These are phyloP conservation scores for Scaptomyza flava DNA, from an alignment of 2,888 invertebrate species.

Conservation along the genomic window DNA sequence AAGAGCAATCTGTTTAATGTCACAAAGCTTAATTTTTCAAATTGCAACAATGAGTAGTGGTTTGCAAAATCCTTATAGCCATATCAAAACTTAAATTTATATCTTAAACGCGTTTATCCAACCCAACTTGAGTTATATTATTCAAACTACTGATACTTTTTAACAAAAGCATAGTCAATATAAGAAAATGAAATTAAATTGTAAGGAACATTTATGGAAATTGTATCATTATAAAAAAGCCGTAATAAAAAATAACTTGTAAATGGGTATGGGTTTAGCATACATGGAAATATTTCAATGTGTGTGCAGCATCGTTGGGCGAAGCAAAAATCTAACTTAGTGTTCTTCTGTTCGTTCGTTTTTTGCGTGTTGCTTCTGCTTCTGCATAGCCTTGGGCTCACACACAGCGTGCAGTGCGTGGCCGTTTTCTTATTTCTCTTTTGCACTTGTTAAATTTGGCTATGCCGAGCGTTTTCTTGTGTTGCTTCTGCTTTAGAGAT, in stretches of 20 bases:
- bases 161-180: conserved; percentile 69
- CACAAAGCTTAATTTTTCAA: conserved; percentile 18
- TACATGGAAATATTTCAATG: too few relatives aligned
- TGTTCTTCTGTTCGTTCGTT: too few relatives aligned
- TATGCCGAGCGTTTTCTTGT: too few relatives aligned
- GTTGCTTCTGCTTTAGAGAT: too few relatives aligned
- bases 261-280: conserved; percentile 48
- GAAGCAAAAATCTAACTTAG: background rate
- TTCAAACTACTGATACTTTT: conserved; percentile 52
- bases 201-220: conserved; percentile 72
- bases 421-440: too few relatives aligned
- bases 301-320: too few relatives aligned
- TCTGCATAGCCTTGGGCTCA: too few relatives aligned
- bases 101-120: conserved; percentile 47
- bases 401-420: too few relatives aligned
- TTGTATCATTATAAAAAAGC: conserved; percentile 55
- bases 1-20: conserved; percentile 67
- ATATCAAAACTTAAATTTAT: conserved; percentile 73
- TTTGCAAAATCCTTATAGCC: conserved; percentile 68
- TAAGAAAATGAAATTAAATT: conserved; percentile 71
- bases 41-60: conserved; percentile 31
- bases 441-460: too few relatives aligned
- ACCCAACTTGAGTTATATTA: conserved; percentile 54
- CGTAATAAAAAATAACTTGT: conserved; percentile 64
- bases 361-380: too few relatives aligned